A percentile compares a stretch with the other conserved stretches of the same genome.
phyloP scores from a whole-genome alignment of 2,113 vertebrate species.

The Oreamnos americanus region DNA sequence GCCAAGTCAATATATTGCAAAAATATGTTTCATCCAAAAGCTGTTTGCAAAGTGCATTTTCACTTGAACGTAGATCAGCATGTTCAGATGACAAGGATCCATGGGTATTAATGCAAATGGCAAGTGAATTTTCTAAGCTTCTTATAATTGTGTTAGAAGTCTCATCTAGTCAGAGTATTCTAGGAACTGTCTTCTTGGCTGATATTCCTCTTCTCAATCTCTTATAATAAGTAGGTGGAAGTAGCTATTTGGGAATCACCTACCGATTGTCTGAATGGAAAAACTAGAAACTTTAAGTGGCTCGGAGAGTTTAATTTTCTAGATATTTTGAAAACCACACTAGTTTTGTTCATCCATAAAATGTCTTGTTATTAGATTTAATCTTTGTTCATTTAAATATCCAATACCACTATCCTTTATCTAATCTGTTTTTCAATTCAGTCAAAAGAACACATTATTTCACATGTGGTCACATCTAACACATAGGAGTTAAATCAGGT shows the following conservation, averaged over 20 bases:
- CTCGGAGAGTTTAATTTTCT: background rate
- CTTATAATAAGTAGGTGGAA: background rate
- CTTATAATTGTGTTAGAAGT: background rate
- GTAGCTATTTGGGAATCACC: background rate
- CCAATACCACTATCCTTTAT: background rate
- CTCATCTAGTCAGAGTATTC: background rate
- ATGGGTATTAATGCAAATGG: background rate
- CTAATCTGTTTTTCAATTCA: background rate
- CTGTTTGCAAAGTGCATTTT: slow-evolving; percentile 22
- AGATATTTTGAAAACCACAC: background rate
- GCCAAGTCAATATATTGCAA: slow-evolving; percentile 48
- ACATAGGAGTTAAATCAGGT: background rate
- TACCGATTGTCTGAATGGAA: background rate
- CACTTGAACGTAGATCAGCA: slow-evolving; percentile 1
- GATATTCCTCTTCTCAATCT: background rate
- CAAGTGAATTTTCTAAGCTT: slow-evolving; percentile 16
- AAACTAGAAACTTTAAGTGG: background rate
- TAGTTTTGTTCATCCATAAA: background rate
- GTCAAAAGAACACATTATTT: background rate
- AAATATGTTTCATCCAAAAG: slow-evolving; percentile 41
- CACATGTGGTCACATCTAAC: background rate
- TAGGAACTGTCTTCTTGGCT: background rate
- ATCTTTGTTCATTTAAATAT: background rate
- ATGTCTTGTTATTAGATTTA: background rate
- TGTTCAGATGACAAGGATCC: slow-evolving; percentile 27